Base-by-base conservation (phyloP, 2,888 invertebrate genomes). In the Perithous albicinctus region DNA sequence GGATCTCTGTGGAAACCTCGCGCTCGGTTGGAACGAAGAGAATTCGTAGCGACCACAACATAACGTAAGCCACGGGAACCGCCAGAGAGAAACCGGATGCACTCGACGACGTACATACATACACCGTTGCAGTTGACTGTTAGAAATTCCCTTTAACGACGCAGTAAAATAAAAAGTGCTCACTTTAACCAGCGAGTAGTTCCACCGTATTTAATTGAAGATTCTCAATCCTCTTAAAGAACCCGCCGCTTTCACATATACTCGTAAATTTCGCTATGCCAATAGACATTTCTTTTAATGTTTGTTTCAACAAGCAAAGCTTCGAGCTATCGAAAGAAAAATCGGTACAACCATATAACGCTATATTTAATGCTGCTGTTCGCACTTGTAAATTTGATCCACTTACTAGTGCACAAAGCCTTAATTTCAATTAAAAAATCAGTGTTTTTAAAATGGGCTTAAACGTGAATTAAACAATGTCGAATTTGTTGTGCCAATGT, bases 161-260 rank as follows among this genome's bases (percentile, higher is more conserved):
- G n/a, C 48, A 78, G 10, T 76, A 18, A 67, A 82, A 66, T n/a
- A n/a, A 59, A 51, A 51, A 59, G 38, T 8, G 26, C 7, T 48
- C 61, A 20, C 41, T 56, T 43, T 75, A 67, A 20, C 38, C 56
- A 10, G 15, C 56, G 20, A n/a, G 51, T 51, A 43, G 35, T 66
- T 26, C 29, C 48, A 43, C 51, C 43, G 59, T 72, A 78, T 59
- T 69, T 82, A 79, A 76, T 82, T 78, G 72, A 48, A 67, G 63
- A 72, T 67, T 67, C 78, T 82, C 72, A 76, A 82, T 82, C 78
- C 72, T 61, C 75, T 72, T 72, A 67, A 61, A 70, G 66, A 15
- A 32, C 15, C 29, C 38, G n/a, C 29, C 38, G n/a, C 43, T 51
- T 41, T 8, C 66, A 18, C 35, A 26, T 10, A 12, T 12, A 2